phyloP scores from a whole-genome alignment of 2,888 invertebrate species.

The Ochropleura plecta region DNA sequence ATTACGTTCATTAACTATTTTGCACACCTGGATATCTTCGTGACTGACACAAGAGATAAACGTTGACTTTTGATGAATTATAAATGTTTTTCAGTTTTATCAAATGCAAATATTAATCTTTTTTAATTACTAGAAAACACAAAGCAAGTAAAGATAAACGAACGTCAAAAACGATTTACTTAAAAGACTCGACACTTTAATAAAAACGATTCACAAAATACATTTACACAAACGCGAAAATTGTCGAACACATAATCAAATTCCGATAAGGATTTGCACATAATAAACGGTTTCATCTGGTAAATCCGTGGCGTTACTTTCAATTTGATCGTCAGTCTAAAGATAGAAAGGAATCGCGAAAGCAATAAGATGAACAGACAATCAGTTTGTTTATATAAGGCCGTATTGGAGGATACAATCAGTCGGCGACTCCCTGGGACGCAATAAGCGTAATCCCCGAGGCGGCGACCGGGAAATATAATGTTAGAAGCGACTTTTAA shows the following conservation, averaged over 20 bases:
- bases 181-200: background rate
- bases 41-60: slow-evolving; percentile 26
- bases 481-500: slow-evolving; percentile 69
- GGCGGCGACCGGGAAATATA: slow-evolving; percentile 67
- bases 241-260: slow-evolving; percentile 57
- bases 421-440: slow-evolving; percentile 80
- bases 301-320: slow-evolving; percentile 67
- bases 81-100: slow-evolving; percentile 2
- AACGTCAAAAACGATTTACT: background rate
- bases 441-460: slow-evolving; percentile 87
- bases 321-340: slow-evolving; percentile 67
- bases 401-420: slow-evolving; percentile 83
- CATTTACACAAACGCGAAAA: slow-evolving; percentile 29
- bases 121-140: background rate
- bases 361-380: slow-evolving; percentile 81
- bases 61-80: slow-evolving; percentile 8
- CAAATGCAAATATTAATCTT: slow-evolving; percentile 1
- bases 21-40: slow-evolving; percentile 6
- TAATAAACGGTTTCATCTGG: slow-evolving; percentile 68
- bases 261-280: slow-evolving; percentile 61
- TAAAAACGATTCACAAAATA: slow-evolving; percentile 7
- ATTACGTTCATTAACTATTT: slow-evolving; percentile 10
- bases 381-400: slow-evolving; percentile 86
- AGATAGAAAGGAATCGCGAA: slow-evolving; percentile 72
- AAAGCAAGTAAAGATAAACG: background rate